Percentiles rank a stretch among this genome's conserved stretches.
These are phyloP conservation scores for Ispidina picta DNA, from an alignment of 2,797 vertebrate species.

Conservation along the genomic window DNA sequence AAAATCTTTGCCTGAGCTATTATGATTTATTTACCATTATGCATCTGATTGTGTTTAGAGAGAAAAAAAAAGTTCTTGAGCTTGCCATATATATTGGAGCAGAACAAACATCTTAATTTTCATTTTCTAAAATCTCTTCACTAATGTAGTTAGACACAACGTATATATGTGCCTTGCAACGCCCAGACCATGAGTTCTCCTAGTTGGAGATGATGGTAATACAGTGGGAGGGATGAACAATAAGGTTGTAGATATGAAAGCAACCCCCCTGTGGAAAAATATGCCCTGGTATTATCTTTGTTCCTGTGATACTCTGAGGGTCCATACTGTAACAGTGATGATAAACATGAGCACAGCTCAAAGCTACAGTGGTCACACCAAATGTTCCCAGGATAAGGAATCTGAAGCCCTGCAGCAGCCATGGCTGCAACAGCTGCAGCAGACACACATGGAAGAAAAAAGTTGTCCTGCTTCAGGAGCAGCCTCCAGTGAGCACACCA, in stretches of 20 bases:
- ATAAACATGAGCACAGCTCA: not conserved
- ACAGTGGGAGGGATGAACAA: not conserved
- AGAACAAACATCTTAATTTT: not conserved
- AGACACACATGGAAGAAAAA: accelerated
- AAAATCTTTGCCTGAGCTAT: not conserved
- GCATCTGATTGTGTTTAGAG: not conserved
- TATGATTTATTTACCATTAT: not conserved
- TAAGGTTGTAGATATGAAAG: not conserved
- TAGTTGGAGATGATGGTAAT: not conserved
- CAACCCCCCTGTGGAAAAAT: not conserved
- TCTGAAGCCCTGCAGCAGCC: not conserved
- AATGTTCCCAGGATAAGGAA: not conserved
- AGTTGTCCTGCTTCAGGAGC: not conserved
- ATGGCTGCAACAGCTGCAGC: not conserved
- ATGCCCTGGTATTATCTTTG: not conserved
- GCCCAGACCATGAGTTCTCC: not conserved
- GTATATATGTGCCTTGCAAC: not conserved
- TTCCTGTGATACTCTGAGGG: accelerated
- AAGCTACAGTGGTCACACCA: not conserved
- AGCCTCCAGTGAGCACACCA: not conserved
- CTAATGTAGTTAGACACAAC: not conserved
- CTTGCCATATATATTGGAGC: not conserved
- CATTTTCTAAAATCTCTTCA: not conserved
- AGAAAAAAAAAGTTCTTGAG: not conserved
- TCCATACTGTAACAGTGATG: not conserved